phyloP scores from a whole-genome alignment of 2,113 vertebrate species.

The Zosterops pallidus region DNA sequence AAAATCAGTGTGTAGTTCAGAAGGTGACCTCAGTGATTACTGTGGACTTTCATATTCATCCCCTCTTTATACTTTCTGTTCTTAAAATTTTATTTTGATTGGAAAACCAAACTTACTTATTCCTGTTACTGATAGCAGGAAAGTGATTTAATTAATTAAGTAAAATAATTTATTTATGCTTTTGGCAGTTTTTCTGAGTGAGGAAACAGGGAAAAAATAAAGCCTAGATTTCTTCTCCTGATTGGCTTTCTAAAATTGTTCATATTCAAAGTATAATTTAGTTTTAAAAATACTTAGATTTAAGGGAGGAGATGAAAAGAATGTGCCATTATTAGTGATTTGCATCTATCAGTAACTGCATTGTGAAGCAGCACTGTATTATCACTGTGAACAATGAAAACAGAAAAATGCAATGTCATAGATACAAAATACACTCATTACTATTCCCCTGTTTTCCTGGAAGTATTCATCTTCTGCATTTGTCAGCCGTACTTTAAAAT shows the following conservation, averaged over 20 bases:
- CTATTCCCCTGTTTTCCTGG: conserved; percentile 6
- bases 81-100: not conserved
- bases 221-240: not conserved
- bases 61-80: not conserved
- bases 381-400: not conserved
- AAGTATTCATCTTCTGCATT: conserved; percentile 31
- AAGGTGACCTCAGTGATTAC: not conserved
- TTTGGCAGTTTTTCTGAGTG: not conserved
- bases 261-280: not conserved
- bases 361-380: not conserved
- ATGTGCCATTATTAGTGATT: not conserved
- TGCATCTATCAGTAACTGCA: not conserved
- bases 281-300: not conserved
- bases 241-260: not conserved
- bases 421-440: not conserved
- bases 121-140: not conserved
- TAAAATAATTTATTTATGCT: not conserved
- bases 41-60: not conserved
- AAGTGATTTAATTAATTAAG: not conserved
- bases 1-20: conserved; percentile 5
- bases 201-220: not conserved
- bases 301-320: not conserved
- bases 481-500: conserved; percentile 33
- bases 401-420: conserved; percentile 35
- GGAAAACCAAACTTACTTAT: not conserved